phyloP scores from a whole-genome alignment of 2,797 vertebrate genomes.

The Periparus ater region DNA sequence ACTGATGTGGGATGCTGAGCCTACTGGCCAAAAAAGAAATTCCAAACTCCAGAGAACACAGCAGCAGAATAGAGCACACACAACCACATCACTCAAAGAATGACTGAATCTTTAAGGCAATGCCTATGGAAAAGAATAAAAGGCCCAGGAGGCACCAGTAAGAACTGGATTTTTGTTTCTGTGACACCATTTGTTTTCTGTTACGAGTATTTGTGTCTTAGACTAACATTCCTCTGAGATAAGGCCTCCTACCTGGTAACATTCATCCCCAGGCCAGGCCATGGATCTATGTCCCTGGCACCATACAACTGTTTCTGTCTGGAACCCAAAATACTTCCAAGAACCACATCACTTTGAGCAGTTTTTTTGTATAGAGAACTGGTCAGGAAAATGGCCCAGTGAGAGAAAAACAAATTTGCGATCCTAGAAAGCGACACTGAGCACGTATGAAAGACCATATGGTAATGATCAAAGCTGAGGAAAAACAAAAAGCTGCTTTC shows the following conservation, averaged over 20 bases:
- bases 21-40: slow-evolving; percentile 22
- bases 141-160: background rate
- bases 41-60: background rate
- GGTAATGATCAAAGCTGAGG: slow-evolving; percentile 48
- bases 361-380: background rate
- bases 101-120: background rate
- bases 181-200: slow-evolving; percentile 51
- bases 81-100: slow-evolving; percentile 49
- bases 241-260: slow-evolving; percentile 39
- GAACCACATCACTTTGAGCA: background rate
- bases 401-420: background rate
- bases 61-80: background rate
- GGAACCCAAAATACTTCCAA: slow-evolving; percentile 23
- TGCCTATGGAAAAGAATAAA: slow-evolving; percentile 34
- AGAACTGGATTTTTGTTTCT: slow-evolving; percentile 45
- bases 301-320: background rate
- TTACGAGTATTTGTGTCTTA: slow-evolving; percentile 5
- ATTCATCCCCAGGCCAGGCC: slow-evolving; percentile 35
- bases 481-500: slow-evolving; percentile 55
- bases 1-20: slow-evolving; percentile 7
- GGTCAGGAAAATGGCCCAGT: slow-evolving; percentile 4
- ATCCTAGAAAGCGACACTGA: slow-evolving; percentile 5
- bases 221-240: slow-evolving; percentile 35
- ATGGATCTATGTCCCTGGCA: background rate
- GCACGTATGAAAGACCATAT: slow-evolving; percentile 27